Conservation (phyloP, 2,113 vertebrate species). For the Uria lomvia region DNA sequence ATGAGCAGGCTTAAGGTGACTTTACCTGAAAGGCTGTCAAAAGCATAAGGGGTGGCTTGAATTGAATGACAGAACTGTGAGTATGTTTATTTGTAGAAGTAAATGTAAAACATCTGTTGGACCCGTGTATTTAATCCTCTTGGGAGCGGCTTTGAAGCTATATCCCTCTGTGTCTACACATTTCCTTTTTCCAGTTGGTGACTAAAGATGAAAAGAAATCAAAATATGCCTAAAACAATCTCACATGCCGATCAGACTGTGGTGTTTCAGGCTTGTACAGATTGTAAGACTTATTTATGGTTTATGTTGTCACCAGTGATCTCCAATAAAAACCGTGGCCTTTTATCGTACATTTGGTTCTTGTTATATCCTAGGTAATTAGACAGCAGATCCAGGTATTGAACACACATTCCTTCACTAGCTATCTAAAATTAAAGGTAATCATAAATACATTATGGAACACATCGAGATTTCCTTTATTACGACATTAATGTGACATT, state of each 20-base stretch:
- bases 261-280: background rate
- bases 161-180: background rate
- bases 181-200: conserved; percentile 12
- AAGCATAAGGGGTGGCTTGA: background rate
- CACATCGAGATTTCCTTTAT: conserved; percentile 58
- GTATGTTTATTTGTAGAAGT: conserved; percentile 43
- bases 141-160: conserved; percentile 25
- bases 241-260: background rate
- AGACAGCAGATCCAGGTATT: conserved; percentile 53
- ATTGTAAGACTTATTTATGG: background rate
- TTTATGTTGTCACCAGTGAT: conserved; percentile 15
- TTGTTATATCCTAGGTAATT: conserved; percentile 38
- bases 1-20: background rate
- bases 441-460: conserved; percentile 65
- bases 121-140: background rate
- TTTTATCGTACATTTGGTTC: conserved; percentile 29
- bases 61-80: conserved; percentile 2
- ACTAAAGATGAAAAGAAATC: conserved; percentile 44
- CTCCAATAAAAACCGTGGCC: conserved; percentile 20
- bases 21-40: background rate
- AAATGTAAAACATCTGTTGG: conserved; percentile 50
- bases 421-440: conserved; percentile 67
- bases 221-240: conserved; percentile 25
- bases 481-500: conserved; percentile 59
- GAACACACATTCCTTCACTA: conserved; percentile 36